Evolutionary conservation across 2,113 vertebrate genomes (phyloP).

Genomic region (Oryzias javanicus): DNA sequence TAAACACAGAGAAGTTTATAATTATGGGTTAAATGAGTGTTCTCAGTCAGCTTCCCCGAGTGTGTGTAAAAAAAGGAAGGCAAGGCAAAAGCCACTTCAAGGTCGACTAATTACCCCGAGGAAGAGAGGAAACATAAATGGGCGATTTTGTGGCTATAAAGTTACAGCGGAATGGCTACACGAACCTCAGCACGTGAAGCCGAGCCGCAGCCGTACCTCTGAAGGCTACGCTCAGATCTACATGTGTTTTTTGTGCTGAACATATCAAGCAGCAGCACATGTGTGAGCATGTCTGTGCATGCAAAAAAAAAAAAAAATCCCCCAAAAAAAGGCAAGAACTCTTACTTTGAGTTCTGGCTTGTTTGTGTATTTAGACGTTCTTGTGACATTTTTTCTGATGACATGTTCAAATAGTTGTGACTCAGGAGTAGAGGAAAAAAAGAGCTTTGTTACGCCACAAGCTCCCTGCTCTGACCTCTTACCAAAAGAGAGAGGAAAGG

Average conservation of each 20-base stretch:
- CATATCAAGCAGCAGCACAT: background rate
- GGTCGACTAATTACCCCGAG: conserved; percentile 71
- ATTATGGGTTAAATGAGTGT: conserved; percentile 75
- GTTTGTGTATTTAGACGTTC: too few relatives aligned
- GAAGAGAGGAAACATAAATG: conserved; percentile 73
- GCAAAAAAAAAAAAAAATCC: background rate
- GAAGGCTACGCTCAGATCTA: conserved; percentile 46
- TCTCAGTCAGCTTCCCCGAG: conserved; percentile 69
- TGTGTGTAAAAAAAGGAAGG: conserved; percentile 71
- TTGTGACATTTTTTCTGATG: too few relatives aligned
- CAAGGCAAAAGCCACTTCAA: conserved; percentile 77
- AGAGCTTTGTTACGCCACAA: too few relatives aligned
- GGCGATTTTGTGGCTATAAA: conserved; percentile 63
- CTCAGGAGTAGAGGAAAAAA: too few relatives aligned
- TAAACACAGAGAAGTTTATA: conserved; percentile 73
- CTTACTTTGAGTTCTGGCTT: background rate
- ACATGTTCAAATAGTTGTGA: too few relatives aligned
- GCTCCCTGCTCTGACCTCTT: too few relatives aligned
- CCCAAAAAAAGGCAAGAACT: background rate
- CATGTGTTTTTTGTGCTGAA: conserved; percentile 24
- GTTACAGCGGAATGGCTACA: conserved; percentile 61
- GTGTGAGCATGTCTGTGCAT: background rate
- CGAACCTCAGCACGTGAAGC: conserved; percentile 63
- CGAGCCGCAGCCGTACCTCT: conserved; percentile 53
- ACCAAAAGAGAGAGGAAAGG: too few relatives aligned